phyloP scores from a whole-genome alignment of 2,888 invertebrate genomes.

The Pemphredon lugubris region DNA sequence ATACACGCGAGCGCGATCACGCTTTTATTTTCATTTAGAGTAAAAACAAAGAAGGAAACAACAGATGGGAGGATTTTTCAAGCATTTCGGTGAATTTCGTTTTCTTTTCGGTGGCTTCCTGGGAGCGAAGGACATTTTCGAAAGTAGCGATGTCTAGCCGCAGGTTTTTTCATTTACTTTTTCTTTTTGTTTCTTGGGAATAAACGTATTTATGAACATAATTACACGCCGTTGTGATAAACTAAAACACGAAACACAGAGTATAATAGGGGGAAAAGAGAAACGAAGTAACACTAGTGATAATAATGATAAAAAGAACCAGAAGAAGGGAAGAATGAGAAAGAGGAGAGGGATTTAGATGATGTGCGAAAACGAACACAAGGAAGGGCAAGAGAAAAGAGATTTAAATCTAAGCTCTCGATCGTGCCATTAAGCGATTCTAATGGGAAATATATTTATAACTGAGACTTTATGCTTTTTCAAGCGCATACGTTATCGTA shows the following conservation, averaged over 20 bases:
- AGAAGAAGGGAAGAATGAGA: conserved; percentile 27
- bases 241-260: conserved; percentile 22
- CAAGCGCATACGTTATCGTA: conserved; percentile 60
- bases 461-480: conserved; percentile 64
- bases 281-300: conserved; percentile 1
- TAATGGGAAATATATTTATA: conserved; percentile 63
- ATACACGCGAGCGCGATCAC: conserved; percentile 24
- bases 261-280: conserved; percentile 5
- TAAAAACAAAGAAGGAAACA: no score
- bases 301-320: neutral
- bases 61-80: conserved; percentile 36
- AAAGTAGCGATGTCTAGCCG: conserved; percentile 44
- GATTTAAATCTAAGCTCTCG: conserved; percentile 54
- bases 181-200: no score
- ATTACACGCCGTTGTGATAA: conserved; percentile 53
- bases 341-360: conserved; percentile 20
- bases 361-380: conserved; percentile 10
- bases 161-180: conserved; percentile 55
- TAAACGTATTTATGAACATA: conserved; percentile 52
- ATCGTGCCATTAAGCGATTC: conserved; percentile 64
- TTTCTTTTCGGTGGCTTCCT: conserved; percentile 22
- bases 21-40: no score
- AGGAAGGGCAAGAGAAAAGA: conserved; percentile 25
- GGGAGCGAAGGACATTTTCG: conserved; percentile 4
- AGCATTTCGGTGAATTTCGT: conserved; percentile 39